phyloP scores from a whole-genome alignment of 2,113 vertebrate species.

The Pterophyllum scalare region DNA sequence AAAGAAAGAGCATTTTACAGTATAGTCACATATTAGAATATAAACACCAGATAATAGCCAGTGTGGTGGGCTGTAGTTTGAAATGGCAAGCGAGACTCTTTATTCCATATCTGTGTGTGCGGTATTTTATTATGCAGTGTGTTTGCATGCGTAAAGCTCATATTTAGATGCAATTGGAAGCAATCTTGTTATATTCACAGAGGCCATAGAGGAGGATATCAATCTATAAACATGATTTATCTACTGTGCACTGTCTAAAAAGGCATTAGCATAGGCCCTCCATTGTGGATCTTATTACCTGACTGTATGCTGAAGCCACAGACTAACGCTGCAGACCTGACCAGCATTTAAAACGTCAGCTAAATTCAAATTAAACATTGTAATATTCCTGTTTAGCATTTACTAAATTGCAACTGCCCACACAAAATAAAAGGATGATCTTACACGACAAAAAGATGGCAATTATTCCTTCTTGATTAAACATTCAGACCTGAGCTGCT shows the following conservation, averaged over 20 bases:
- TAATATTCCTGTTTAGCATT: conserved; percentile 10
- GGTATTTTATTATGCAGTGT: conserved; percentile 51
- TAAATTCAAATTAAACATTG: conserved; percentile 22
- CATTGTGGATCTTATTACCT: conserved; percentile 58
- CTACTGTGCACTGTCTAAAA: conserved; percentile 50
- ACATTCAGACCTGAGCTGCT: not conserved
- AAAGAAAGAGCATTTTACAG: conserved; percentile 52
- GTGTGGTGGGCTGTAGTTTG: conserved; percentile 33
- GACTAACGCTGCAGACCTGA: conserved; percentile 35
- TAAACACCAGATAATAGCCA: conserved; percentile 64
- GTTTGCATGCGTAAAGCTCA: conserved; percentile 61
- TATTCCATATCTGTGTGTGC: conserved; percentile 39
- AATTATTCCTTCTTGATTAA: not conserved
- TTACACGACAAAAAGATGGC: not conserved
- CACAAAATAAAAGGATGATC: not conserved
- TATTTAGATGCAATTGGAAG: conserved; percentile 68
- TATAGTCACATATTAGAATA: conserved; percentile 57
- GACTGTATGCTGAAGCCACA: conserved; percentile 38
- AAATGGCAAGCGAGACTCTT: conserved; percentile 48
- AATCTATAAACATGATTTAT: conserved; percentile 73
- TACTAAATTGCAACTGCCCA: not conserved
- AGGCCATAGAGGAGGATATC: conserved; percentile 59
- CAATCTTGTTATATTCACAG: conserved; percentile 69
- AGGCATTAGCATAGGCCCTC: conserved; percentile 60
- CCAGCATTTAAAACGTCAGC: conserved; percentile 47